Base-by-base conservation (phyloP, 92 coral and sea anemone species). In the Palythoa heliodiscus region DNA sequence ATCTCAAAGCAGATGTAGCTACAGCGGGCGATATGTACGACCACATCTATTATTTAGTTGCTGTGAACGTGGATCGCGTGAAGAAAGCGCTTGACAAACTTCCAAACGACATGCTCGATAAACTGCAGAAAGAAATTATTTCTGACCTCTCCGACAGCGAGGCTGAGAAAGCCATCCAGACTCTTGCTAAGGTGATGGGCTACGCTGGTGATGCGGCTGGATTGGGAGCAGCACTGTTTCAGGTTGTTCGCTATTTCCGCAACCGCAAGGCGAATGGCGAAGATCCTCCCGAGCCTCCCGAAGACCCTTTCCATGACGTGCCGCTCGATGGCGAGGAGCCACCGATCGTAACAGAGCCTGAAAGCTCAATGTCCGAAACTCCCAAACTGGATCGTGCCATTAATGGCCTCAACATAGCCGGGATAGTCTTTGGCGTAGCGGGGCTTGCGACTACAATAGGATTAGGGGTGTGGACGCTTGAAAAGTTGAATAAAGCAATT, bases 361-460 rank as follows among this genome's bases (percentile, higher is more conserved):
- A 60, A 47, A 87, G 77, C 29, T 76, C 91, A 7, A 35, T 87
- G 24, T 57, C 89, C 6, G 38, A 50, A 77, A 70, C 83, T 47
- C 83, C 92, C 23, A 78, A 52, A 76, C 83, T 90, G 47, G 55
- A 63, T 29, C 87, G 79, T 70, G 12, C 73, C 0, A 19, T 68
- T 11, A 77, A 39, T 15, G 93, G 91, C 20, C 88, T 90, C 74
- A 66, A 71, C 86, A 83, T 90, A 83, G 93, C 90, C 43, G 89
- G 86, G 48, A 60, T 87, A 25, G 93, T 90, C 86, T 90, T 90
- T 23, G 93, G 93, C 13, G 77, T 87, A 23, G 93, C 87, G 73
- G 90, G 88, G 12, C 89, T 90, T 52, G 91, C 88, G 16, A 70
- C 91, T n/a, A 87, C 93, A 25, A 83, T 90, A 15, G 89, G 91